These are phyloP conservation scores for Galerucella pusilla DNA, from an alignment of 2,888 invertebrate genomes.

Conservation along the genomic window DNA sequence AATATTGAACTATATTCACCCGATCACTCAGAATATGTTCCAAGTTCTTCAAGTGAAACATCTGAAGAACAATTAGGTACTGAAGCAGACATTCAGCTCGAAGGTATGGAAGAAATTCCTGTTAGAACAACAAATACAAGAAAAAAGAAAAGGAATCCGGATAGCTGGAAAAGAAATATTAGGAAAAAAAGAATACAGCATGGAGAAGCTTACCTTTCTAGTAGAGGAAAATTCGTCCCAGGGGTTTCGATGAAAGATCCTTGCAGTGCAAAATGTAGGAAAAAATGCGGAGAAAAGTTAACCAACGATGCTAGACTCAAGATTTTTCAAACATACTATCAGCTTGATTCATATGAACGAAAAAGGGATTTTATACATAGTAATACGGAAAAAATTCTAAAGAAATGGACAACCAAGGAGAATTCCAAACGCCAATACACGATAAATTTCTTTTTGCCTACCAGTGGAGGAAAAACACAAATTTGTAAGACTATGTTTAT, in stretches of 20 bases:
- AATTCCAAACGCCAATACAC: not conserved
- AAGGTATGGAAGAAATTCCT: not conserved
- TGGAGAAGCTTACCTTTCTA: not conserved
- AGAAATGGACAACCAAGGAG: conserved; percentile 5
- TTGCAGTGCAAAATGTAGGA: not conserved
- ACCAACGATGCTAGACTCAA: not conserved
- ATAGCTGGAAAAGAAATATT: not conserved
- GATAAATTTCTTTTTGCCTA: not conserved
- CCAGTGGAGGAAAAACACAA: conserved; percentile 19
- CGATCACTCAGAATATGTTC: conserved; percentile 3
- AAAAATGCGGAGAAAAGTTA: not conserved
- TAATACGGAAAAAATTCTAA: conserved; percentile 18
- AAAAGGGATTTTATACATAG: conserved; percentile 15
- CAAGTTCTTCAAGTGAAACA: not conserved
- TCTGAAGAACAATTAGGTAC: not conserved
- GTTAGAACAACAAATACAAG: not conserved
- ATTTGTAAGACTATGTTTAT: conserved; percentile 42
- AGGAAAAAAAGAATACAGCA: not conserved
- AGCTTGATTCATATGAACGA: not conserved
- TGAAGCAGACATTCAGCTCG: not conserved
- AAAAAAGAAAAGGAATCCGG: not conserved
- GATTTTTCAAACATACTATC: not conserved
- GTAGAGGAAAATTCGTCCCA: not conserved
- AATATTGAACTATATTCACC: no score
- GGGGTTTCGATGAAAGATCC: not conserved